Conservation (phyloP, 1,140 invertebrate species). For the Drosophila yakuba region DNA sequence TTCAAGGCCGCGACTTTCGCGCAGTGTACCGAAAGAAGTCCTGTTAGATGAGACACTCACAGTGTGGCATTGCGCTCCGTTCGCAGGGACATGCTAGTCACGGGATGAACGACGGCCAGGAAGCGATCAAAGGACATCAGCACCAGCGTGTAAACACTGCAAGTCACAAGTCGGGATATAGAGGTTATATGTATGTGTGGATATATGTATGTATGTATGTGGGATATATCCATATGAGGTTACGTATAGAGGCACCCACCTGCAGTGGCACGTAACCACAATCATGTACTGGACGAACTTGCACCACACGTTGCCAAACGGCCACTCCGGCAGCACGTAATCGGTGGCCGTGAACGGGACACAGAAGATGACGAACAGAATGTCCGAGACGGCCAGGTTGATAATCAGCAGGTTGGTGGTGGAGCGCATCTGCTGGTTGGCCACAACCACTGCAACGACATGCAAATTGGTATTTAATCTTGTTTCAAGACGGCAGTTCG, state of each 20-base stretch:
- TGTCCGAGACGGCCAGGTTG: constrained; percentile 94
- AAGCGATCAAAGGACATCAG: constrained; percentile 98
- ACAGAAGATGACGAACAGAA: constrained; percentile 97
- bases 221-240: not conserved
- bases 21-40: not conserved
- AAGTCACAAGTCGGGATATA: not conserved
- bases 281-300: constrained; percentile 94
- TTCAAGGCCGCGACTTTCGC: not conserved
- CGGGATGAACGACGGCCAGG: constrained; percentile 97
- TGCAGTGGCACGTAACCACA: constrained; percentile 92
- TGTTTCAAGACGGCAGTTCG: not conserved
- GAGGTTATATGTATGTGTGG: not conserved
- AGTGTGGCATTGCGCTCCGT: constrained; percentile 93
- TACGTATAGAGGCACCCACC: constrained; percentile 89
- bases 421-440: constrained; percentile 95
- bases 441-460: constrained; percentile 91
- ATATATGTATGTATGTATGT: constrained; percentile 72
- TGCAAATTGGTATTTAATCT: constrained; percentile 69
- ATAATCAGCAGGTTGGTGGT: constrained; percentile 97
- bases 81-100: constrained; percentile 94
- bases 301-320: constrained; percentile 96
- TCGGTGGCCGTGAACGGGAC: constrained; percentile 89
- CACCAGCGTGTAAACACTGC: constrained; percentile 92
- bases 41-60: constrained; percentile 54
- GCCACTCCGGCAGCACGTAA: constrained; percentile 94